phyloP scores from a whole-genome alignment of 2,113 vertebrate genomes.

The Ctenomys sociabilis region DNA sequence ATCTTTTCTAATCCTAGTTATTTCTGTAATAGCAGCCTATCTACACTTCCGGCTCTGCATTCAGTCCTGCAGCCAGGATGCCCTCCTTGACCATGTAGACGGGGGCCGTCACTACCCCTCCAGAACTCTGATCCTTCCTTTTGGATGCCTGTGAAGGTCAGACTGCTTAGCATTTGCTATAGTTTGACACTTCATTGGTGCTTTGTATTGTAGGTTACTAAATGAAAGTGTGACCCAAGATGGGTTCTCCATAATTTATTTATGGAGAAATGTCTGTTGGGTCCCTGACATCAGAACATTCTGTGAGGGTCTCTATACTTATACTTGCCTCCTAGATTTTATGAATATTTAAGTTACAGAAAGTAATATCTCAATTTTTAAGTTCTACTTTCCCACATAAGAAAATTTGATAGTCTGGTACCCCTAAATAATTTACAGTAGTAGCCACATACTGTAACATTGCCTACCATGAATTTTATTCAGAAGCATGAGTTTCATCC shows the following conservation, averaged over 20 bases:
- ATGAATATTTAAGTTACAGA: background rate
- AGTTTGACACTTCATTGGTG: background rate
- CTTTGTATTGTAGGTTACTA: background rate
- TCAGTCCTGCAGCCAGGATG: background rate
- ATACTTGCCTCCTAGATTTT: constrained; percentile 1
- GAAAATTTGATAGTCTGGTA: background rate
- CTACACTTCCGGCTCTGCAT: background rate
- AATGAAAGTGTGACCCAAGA: background rate
- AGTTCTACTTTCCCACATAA: background rate
- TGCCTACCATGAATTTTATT: background rate
- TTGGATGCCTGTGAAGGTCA: background rate
- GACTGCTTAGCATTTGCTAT: background rate
- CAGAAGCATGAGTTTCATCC: background rate
- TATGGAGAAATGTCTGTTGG: constrained; percentile 22
- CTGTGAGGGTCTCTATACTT: background rate
- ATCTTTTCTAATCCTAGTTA: background rate
- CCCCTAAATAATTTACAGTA: background rate
- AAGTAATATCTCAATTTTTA: constrained; percentile 13
- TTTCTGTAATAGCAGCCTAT: background rate
- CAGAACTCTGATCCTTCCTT: background rate
- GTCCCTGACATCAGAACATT: constrained; percentile 44
- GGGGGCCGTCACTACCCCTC: background rate
- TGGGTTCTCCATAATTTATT: background rate
- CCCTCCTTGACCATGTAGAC: background rate
- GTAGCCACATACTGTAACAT: background rate